Conservation (phyloP, 2,888 invertebrate species). For the Tetragnatha montana region DNA sequence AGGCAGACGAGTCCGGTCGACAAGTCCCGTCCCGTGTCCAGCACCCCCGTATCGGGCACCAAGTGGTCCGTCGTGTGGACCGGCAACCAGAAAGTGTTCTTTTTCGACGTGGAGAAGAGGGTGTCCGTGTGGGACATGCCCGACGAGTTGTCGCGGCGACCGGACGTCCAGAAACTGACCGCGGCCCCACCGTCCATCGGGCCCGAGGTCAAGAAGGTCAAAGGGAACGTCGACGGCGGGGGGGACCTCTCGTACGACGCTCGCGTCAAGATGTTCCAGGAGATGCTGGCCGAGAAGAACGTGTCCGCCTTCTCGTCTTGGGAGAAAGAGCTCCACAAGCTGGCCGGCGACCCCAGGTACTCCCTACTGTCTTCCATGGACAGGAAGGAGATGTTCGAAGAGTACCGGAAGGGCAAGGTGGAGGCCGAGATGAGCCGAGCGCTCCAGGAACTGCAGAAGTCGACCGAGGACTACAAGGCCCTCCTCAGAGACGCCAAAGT, state of each 20-base stretch:
- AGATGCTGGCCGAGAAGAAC: constrained; percentile 97
- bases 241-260: constrained; percentile 77
- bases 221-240: not conserved
- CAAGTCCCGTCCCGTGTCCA: constrained; percentile 90
- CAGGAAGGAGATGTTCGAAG: constrained; percentile 86
- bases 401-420: constrained; percentile 95
- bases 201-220: constrained; percentile 73
- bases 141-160: constrained; percentile 85
- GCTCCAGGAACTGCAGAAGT: constrained; percentile 87
- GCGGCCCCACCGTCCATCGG: constrained; percentile 82
- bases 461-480: constrained; percentile 12
- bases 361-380: constrained; percentile 96
- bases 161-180: constrained; percentile 95
- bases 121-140: constrained; percentile 98
- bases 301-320: constrained; percentile 98
- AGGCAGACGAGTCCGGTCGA: constrained; percentile 80
- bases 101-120: constrained; percentile 96
- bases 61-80: constrained; percentile 99
- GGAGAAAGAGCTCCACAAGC: constrained; percentile 99
- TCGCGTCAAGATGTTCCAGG: constrained; percentile 93
- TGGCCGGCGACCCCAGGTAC: constrained; percentile 98
- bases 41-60: constrained; percentile 93
- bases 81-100: constrained; percentile 97
- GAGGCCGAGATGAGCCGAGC: constrained; percentile 85
- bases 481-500: constrained; percentile 39